Base-by-base conservation (phyloP, 2,888 invertebrate species). In the Leptopilina drosophilae region DNA sequence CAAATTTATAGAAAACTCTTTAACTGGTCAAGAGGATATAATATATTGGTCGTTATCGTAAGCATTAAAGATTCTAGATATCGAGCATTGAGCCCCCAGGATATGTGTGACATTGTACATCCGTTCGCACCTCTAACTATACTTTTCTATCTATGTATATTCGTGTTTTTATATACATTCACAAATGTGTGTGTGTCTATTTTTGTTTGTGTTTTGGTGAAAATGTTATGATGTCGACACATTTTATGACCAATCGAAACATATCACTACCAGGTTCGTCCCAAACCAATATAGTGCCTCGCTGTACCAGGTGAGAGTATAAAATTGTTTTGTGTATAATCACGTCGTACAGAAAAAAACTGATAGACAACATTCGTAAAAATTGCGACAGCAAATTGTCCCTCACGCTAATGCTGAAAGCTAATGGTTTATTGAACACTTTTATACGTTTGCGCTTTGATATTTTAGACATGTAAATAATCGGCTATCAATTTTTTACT, bases 1-100 rank as follows among this genome's bases (percentile, higher is more conserved):
- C 73, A 33, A 73, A 73, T 73, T 73, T 73, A 73, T 73, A 73
- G 73, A 73, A 73, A 73, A 73, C 73, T 59, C 73, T 73, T 33
- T 73, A 73, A 73, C 73, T 59, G 56, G 73, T n/a, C 73, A 73
- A 5, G 73, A 73, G 73, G 33, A 73, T 73, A 73, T 73, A 73
- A 73, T 73, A 73, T 73, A 73, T 73, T 73, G 73, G 73, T 56
- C 73, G 73, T 73, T 73, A 73, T 73, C 56, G 2, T 59, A 33
- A 33, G 73, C 73, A 73, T 73, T 73, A 73, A 73, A 56, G 73
- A 73, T 73, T 73, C 73, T 33, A 73, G 73, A 59, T 73, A 73
- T 73, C 73, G 73, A 73, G 73, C 73, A 73, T 56, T 73, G 73
- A 33, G 49, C 49, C 73, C 56, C 73, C 56, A 73, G 56, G 73